Base-by-base conservation (phyloP, 2,797 vertebrate genomes). In the Acanthopagrus latus region DNA sequence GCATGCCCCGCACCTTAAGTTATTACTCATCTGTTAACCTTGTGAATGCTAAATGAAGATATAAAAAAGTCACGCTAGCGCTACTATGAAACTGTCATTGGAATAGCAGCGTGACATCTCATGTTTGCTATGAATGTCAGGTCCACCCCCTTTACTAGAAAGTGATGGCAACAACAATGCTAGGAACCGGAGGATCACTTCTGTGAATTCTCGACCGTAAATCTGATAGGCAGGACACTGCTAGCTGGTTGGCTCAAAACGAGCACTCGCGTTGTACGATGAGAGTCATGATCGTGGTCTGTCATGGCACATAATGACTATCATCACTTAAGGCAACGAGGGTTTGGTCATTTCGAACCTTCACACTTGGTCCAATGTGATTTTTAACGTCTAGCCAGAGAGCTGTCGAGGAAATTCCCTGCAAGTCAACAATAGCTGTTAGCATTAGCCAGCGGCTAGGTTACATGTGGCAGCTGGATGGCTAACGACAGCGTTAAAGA, bases 391-490 rank as follows among this genome's bases (percentile, higher is more conserved):
- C 10, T 8, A 29, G 2, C 66, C 65, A 65, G 9, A 60, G 4
- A 64, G 50, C 73, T 80, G 56, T 81, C 48, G 70, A 89, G 63
- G 71, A 85, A 81, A 86, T 75, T 83, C 80, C 57, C 63, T 72
- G 55, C 83, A 84, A 86, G 74, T 89, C 88, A 90, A 92, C 89
- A 91, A 90, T 84, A 86, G 88, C 86, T 64, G 33, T 82, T 91
- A 92, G 88, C 88, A 78, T 84, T 84, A 82, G 82, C 87, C 76
- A 55, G 52, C 65, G 27, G 88, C 86, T 89, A 88, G 70, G 71
- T 88, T 93, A 88, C 93, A 94, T 93, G 94, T 92, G 93, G 91
- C 93, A 86, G 84, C 76, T 82, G 78, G 64, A 75, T 18, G 66
- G 85, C 65, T 81, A 86, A 62, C 46, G 74, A 52, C 17, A 44